Evolutionary conservation across 2,888 invertebrate genomes (phyloP).

Genomic region (Gari tellinella): DNA sequence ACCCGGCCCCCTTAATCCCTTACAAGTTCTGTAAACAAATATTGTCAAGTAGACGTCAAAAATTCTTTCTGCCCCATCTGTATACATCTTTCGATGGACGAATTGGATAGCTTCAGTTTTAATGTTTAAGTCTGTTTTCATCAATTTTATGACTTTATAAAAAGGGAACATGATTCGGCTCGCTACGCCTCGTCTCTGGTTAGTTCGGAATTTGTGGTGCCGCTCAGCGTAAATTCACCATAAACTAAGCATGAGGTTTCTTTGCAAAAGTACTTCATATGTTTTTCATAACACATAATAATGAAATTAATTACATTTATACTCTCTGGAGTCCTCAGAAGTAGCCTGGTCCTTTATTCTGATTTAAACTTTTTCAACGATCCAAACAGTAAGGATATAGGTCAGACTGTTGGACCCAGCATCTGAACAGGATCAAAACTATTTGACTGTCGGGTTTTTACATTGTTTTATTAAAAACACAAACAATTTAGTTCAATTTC

Average conservation of each 20-base stretch:
- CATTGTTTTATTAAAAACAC: too few species aligned
- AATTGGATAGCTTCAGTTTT: too few species aligned
- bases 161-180: not conserved
- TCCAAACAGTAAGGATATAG: too few species aligned
- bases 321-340: not conserved
- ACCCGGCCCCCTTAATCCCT: slow-evolving; percentile 6
- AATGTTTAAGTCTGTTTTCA: slow-evolving; percentile 1
- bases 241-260: slow-evolving; percentile 31
- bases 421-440: too few species aligned
- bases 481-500: too few species aligned
- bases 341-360: too few species aligned
- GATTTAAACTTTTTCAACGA: too few species aligned
- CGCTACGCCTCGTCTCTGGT: slow-evolving; percentile 14
- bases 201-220: slow-evolving; percentile 15
- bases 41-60: not conserved
- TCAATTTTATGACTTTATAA: slow-evolving; percentile 13
- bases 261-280: slow-evolving; percentile 14
- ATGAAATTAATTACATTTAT: slow-evolving; percentile 50
- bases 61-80: not conserved
- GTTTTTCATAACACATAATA: slow-evolving; percentile 48
- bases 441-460: too few species aligned
- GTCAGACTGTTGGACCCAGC: too few species aligned
- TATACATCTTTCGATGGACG: too few species aligned
- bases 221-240: slow-evolving; percentile 19
- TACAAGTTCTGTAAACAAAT: slow-evolving; percentile 3